Evolutionary conservation across 2,113 vertebrate genomes (phyloP).

Genomic region (Prunella himalayana): DNA sequence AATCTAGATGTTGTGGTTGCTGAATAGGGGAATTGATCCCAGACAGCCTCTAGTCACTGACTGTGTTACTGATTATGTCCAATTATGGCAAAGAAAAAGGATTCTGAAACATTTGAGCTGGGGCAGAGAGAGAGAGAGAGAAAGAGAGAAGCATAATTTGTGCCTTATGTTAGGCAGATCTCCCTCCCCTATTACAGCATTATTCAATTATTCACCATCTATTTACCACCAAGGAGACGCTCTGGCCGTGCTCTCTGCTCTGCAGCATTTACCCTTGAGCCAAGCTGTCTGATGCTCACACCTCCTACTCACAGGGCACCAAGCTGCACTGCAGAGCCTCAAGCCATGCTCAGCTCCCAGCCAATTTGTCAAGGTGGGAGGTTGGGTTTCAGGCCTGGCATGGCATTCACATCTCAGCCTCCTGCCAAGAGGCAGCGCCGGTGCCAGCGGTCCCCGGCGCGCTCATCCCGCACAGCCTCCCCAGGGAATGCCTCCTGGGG

Average conservation of each 20-base stretch:
- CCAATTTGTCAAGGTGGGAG: conserved; percentile 30
- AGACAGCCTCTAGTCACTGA: conserved; percentile 4
- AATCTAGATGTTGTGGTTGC: not conserved
- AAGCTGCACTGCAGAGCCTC: not conserved
- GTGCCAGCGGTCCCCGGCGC: accelerated
- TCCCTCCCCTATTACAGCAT: not conserved
- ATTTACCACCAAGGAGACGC: not conserved
- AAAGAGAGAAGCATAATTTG: not conserved
- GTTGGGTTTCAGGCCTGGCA: not conserved
- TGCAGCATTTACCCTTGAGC: not conserved
- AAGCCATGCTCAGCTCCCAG: not conserved
- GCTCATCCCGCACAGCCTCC: not conserved
- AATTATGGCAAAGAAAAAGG: conserved; percentile 52
- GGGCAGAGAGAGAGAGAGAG: not conserved
- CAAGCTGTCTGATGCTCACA: not conserved
- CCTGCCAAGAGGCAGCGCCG: not conserved
- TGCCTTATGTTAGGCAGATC: conserved; percentile 40
- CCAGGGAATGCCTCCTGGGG: not conserved
- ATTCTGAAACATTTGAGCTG: not conserved
- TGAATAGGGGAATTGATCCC: conserved; percentile 22
- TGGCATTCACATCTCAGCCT: not conserved
- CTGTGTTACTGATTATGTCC: conserved; percentile 53
- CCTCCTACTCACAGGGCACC: not conserved
- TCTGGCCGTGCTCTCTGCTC: not conserved
- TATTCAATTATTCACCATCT: conserved; percentile 56